Percentiles rank a stretch among this genome's conserved stretches.
These are phyloP conservation scores for Heliconius melpomene DNA, from an alignment of 1,140 invertebrate genomes.

Conservation along the genomic window DNA sequence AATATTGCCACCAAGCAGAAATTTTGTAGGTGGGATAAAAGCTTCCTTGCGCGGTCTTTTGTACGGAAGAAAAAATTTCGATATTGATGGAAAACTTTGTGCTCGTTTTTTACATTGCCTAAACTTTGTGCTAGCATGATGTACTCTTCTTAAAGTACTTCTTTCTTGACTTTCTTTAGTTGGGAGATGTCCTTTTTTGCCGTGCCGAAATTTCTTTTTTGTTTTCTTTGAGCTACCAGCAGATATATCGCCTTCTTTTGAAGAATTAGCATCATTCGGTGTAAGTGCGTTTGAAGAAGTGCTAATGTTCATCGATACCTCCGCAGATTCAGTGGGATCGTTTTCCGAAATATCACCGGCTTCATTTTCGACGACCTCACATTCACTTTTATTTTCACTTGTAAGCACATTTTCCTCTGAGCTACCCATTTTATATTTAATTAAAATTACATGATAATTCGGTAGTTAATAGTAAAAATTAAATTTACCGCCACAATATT, in stretches of 20 bases:
- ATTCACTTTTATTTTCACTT: slow-evolving; percentile 88
- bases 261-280: slow-evolving; percentile 52
- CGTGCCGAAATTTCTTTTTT: slow-evolving; percentile 74
- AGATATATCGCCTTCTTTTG: slow-evolving; percentile 60
- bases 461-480: slow-evolving; percentile 56
- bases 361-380: slow-evolving; percentile 77
- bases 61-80: slow-evolving; percentile 84
- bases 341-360: slow-evolving; percentile 62
- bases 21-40: slow-evolving; percentile 93
- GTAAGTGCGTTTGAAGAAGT: slow-evolving; percentile 61
- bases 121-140: slow-evolving; percentile 71
- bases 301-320: slow-evolving; percentile 70
- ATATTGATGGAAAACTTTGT: slow-evolving; percentile 76
- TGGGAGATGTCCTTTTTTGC: slow-evolving; percentile 68
- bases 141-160: slow-evolving; percentile 64
- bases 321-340: slow-evolving; percentile 53
- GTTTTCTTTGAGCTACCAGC: slow-evolving; percentile 60
- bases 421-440: slow-evolving; percentile 63
- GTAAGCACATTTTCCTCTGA: slow-evolving; percentile 82
- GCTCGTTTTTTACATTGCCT: slow-evolving; percentile 74
- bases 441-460: slow-evolving; percentile 39
- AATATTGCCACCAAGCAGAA: slow-evolving; percentile 96
- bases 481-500: slow-evolving; percentile 77
- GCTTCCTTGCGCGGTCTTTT: slow-evolving; percentile 88
- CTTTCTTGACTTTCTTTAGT: slow-evolving; percentile 70